These are phyloP conservation scores for Carollia perspicillata DNA, from an alignment of 2,113 vertebrate species.

Conservation along the genomic window DNA sequence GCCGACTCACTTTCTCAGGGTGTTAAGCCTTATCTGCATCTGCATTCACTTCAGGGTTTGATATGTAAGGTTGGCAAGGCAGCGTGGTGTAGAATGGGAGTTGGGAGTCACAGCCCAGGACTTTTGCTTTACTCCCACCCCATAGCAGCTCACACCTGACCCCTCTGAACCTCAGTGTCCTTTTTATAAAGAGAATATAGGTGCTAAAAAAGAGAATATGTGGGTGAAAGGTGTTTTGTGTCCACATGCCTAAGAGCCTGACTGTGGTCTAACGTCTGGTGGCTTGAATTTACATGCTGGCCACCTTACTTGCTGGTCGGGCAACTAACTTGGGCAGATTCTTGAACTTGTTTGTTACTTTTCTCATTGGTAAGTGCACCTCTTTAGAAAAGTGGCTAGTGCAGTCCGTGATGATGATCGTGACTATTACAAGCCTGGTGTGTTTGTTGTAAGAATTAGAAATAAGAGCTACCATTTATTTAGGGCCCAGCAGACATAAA, in stretches of 20 bases:
- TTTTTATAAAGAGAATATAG: no score
- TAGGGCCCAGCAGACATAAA: neutral
- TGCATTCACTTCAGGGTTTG: neutral
- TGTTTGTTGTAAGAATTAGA: neutral
- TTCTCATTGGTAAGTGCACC: neutral
- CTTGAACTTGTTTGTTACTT: slow-evolving; percentile 14
- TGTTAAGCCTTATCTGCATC: neutral
- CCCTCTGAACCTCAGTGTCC: neutral
- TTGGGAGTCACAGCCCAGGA: neutral
- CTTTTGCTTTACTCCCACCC: neutral
- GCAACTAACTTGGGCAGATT: neutral
- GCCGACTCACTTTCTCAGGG: neutral
- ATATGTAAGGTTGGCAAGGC: neutral
- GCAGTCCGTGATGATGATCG: neutral
- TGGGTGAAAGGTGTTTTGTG: neutral
- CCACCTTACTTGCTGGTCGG: neutral
- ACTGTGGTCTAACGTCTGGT: neutral
- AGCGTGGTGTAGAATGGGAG: neutral
- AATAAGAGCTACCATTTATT: neutral
- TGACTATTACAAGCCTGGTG: neutral
- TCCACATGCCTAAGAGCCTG: neutral
- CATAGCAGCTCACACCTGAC: neutral
- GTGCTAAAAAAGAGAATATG: neutral
- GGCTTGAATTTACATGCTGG: neutral
- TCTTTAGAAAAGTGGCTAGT: neutral